Evolutionary conservation across 2,797 vertebrate species (phyloP).

Genomic region (Ibycter americanus): DNA sequence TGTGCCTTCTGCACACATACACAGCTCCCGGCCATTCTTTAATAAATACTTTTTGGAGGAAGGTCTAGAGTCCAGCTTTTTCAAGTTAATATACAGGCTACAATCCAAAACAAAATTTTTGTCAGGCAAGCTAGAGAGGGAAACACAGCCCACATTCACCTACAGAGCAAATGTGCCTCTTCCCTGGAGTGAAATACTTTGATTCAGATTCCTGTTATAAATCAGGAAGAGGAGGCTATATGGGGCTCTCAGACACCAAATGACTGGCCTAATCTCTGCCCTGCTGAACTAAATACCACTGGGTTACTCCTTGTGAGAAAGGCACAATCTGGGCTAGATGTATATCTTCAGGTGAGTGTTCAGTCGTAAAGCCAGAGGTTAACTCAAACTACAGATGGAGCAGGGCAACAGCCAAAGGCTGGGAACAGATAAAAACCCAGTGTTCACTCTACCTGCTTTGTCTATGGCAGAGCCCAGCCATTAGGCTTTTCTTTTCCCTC

Average conservation of each 20-base stretch:
- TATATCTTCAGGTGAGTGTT: not conserved
- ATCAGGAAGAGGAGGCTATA: not conserved
- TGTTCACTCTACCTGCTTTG: not conserved
- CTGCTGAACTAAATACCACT: not conserved
- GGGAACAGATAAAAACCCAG: not conserved
- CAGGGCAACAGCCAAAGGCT: not conserved
- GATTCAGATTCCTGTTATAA: not conserved
- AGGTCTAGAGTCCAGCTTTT: not conserved
- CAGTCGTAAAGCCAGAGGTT: not conserved
- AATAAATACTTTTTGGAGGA: not conserved
- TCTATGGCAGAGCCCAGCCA: not conserved
- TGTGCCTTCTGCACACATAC: not conserved
- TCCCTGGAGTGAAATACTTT: not conserved
- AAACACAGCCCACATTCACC: not conserved
- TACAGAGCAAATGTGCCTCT: not conserved
- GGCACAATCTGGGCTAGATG: not conserved
- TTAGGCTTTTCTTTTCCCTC: not conserved
- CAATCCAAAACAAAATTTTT: not conserved
- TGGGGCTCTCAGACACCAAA: not conserved
- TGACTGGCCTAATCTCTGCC: not conserved
- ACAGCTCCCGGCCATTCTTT: not conserved
- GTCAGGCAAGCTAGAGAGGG: not conserved
- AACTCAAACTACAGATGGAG: not conserved
- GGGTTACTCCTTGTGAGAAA: not conserved
- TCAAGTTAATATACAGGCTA: not conserved